Base-by-base conservation (phyloP, 92 coral and sea anemone species). In the Bergia puertoricense region DNA sequence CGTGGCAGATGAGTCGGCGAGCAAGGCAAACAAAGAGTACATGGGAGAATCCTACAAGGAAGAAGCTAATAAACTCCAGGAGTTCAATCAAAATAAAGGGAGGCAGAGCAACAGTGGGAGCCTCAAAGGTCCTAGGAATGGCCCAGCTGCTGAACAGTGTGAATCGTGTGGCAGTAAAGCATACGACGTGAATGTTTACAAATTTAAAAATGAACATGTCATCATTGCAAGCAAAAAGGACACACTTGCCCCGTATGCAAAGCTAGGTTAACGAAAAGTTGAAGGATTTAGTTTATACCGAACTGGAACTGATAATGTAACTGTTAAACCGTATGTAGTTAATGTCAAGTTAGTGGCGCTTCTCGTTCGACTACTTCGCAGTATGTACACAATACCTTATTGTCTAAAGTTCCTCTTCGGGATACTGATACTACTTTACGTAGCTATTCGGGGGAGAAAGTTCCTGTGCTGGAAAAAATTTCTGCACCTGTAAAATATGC, bases 221-320 rank as follows among this genome's bases (percentile, higher is more conserved):
- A 82, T 82, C 88, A 37, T 59, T 86, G 89, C 51, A 66, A 86
- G 76, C 85, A 37, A 42, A 86, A 86, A 86, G 89, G 84, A 22
- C 80, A 85, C 18, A 85, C 41, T 38, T 43, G 88, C 71, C 88
- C 81, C 1, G 81, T 85, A 43, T 85, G 88, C 76, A 82, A 82
- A 38, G 86, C 88, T 74, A 9, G 67, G 66, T 74, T 74, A 22
- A 14, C 88, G 79, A 22, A 85, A 45, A 85, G 62, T 69, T 40
- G 77, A 73, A 40, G 77, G 44, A 36, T 73, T 73, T 73, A 44
- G 77, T 73, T 73, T 73, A 38, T 43, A 38, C 79, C 79, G 38
- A 39, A 38, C 42, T 38, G 79, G 79, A 74, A 40, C 40, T 74
- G 79, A 43, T 40, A 73, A 40, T 73, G 77, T 73, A 48, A 48